Percentiles rank a stretch among this genome's conserved stretches.
These are phyloP conservation scores for Zaprionus camerounensis DNA, from an alignment of 1,140 invertebrate genomes.

Conservation along the genomic window DNA sequence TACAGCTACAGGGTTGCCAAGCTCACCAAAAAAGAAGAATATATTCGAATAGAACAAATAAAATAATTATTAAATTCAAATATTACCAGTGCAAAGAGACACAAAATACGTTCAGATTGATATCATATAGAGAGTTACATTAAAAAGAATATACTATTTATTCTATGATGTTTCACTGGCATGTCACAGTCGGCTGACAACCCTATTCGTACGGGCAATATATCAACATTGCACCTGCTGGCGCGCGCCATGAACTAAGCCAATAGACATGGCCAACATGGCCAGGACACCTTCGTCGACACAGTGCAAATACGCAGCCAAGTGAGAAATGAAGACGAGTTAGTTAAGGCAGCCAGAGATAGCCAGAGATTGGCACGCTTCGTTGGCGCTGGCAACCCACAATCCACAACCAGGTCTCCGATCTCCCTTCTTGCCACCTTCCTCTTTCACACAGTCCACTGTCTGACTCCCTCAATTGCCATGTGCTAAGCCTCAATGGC, in stretches of 20 bases:
- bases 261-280: slow-evolving; percentile 69
- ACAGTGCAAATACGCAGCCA: slow-evolving; percentile 72
- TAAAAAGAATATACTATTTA: background rate
- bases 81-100: too few relatives aligned
- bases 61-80: background rate
- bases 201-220: slow-evolving; percentile 44
- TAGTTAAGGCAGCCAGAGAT: slow-evolving; percentile 62
- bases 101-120: background rate
- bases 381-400: slow-evolving; percentile 30
- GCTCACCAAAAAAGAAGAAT: background rate
- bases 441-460: background rate
- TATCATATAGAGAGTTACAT: background rate
- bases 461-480: slow-evolving; percentile 34
- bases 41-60: background rate
- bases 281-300: slow-evolving; percentile 27
- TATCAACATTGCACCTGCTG: slow-evolving; percentile 36
- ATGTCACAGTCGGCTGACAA: slow-evolving; percentile 42
- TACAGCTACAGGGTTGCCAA: slow-evolving; percentile 42
- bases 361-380: slow-evolving; percentile 58
- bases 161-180: slow-evolving; percentile 8
- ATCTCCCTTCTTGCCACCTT: background rate
- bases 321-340: slow-evolving; percentile 83
- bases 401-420: background rate
- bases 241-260: slow-evolving; percentile 34
- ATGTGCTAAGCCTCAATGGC: slow-evolving; percentile 49